Evolutionary conservation across 2,113 vertebrate species (phyloP).

Genomic region (Sturnira hondurensis): DNA sequence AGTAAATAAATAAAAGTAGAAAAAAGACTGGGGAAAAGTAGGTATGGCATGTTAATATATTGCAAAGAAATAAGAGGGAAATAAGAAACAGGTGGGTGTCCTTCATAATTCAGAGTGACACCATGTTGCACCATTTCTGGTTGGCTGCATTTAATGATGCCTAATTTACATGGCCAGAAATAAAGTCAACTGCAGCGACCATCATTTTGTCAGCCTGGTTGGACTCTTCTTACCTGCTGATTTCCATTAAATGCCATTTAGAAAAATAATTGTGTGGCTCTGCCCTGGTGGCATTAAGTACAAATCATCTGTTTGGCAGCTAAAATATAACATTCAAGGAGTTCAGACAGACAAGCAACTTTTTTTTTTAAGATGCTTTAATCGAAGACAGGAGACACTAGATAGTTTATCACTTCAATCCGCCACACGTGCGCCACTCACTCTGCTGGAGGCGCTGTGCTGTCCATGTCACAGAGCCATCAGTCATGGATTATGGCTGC

Average conservation of each 20-base stretch:
- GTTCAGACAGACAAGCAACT: not conserved
- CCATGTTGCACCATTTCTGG: not conserved
- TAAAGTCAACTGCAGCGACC: not conserved
- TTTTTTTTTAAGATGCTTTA: slow-evolving; percentile 65
- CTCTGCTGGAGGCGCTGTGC: slow-evolving; percentile 70
- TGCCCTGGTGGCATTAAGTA: slow-evolving; percentile 58
- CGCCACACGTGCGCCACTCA: slow-evolving; percentile 11
- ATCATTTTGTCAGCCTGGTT: slow-evolving; percentile 36
- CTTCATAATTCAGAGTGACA: not conserved
- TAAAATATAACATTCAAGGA: slow-evolving; percentile 55
- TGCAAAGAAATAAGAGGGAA: not conserved
- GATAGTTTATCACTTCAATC: slow-evolving; percentile 39
- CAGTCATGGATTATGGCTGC: slow-evolving; percentile 78
- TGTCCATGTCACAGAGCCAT: slow-evolving; percentile 64
- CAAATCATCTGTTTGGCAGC: slow-evolving; percentile 13
- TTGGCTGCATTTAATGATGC: not conserved
- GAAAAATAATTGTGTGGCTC: not conserved
- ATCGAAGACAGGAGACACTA: slow-evolving; percentile 14
- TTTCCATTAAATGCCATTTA: slow-evolving; percentile 64
- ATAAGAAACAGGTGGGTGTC: not conserved
- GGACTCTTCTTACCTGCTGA: slow-evolving; percentile 59
- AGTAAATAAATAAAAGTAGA: not conserved
- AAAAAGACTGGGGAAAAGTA: not conserved
- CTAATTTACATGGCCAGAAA: slow-evolving; percentile 27
- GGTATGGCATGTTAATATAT: not conserved